phyloP scores from a whole-genome alignment of 1,140 invertebrate genomes.

The Caenorhabditis briggsae region DNA sequence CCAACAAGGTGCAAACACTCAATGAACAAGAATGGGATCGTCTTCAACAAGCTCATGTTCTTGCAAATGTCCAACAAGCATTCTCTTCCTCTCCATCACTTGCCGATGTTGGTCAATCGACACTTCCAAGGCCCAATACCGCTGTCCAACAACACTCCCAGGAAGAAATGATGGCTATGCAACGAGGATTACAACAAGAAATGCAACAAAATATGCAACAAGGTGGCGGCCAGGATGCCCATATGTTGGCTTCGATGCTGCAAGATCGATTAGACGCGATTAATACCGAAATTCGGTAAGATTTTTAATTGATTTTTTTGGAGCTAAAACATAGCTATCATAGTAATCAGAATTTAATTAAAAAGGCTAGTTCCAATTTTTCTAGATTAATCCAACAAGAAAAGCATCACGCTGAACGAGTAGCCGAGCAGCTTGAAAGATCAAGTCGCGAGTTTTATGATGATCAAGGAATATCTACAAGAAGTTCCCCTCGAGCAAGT shows the following conservation, averaged over 20 bases:
- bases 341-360: no score
- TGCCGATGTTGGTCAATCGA: constrained; percentile 75
- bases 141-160: constrained; percentile 25
- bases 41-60: constrained; percentile 90
- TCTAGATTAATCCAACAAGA: constrained; percentile 93
- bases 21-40: constrained; percentile 91
- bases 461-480: constrained; percentile 64
- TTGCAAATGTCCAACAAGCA: constrained; percentile 89
- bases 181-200: neutral
- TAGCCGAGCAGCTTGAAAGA: constrained; percentile 96
- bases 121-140: constrained; percentile 45
- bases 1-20: constrained; percentile 82
- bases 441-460: constrained; percentile 79
- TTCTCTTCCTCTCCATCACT: constrained; percentile 76
- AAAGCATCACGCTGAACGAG: constrained; percentile 95
- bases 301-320: no score
- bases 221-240: constrained; percentile 83
- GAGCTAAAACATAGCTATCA: no score
- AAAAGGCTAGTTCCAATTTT: neutral
- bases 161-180: constrained; percentile 24
- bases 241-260: constrained; percentile 95
- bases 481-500: constrained; percentile 65
- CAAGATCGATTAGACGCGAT: constrained; percentile 99
- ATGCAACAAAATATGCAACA: constrained; percentile 11
- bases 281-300: constrained; percentile 91